Evolutionary conservation across 92 coral and sea anemone genomes (phyloP).

Genomic region (Pocillopora grandis): DNA sequence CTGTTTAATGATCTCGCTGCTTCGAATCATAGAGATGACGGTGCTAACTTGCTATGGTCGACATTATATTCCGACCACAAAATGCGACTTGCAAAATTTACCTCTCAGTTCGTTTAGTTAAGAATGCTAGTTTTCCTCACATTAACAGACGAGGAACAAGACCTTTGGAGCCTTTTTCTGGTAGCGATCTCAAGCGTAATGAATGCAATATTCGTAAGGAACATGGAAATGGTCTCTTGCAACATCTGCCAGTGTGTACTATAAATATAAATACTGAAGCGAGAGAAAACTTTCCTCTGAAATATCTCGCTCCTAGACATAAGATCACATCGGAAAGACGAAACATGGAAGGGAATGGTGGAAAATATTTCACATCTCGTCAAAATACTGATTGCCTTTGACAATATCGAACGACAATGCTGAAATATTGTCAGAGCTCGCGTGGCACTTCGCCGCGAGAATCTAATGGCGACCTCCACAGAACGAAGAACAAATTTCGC

Average conservation of each 20-base stretch:
- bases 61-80: background rate
- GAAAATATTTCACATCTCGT: background rate
- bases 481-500: slow-evolving; percentile 39
- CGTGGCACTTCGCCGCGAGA: slow-evolving; percentile 39
- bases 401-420: slow-evolving; percentile 10
- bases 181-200: background rate
- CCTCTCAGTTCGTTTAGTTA: background rate
- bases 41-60: slow-evolving; percentile 13
- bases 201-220: slow-evolving; percentile 37
- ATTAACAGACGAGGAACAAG: no score
- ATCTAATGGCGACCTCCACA: slow-evolving; percentile 52
- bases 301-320: background rate
- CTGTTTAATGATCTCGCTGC: slow-evolving; percentile 30
- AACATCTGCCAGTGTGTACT: slow-evolving; percentile 23
- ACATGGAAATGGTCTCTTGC: slow-evolving; percentile 17
- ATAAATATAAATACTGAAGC: slow-evolving; percentile 14
- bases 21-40: background rate
- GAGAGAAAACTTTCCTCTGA: slow-evolving; percentile 3
- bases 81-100: slow-evolving; percentile 5
- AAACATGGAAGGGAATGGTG: background rate
- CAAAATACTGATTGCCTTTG: slow-evolving; percentile 7
- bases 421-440: slow-evolving; percentile 35
- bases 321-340: background rate
- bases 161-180: background rate
- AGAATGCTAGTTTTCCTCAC: background rate